Evolutionary conservation across 2,797 vertebrate genomes (phyloP), one percentile per base, ranked within the genome.

Genomic region (Otolemur crassicaudatus): DNA sequence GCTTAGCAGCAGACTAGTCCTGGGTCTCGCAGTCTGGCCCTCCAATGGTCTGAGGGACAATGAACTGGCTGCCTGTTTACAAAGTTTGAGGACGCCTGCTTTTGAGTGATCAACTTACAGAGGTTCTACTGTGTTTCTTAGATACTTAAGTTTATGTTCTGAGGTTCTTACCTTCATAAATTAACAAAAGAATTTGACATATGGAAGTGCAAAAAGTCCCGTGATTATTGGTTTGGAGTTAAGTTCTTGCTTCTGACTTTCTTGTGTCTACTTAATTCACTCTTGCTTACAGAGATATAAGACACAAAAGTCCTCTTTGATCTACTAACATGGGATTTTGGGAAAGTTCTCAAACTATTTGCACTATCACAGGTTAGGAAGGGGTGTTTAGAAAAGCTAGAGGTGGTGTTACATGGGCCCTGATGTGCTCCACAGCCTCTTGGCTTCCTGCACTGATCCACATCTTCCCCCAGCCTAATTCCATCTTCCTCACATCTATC

Each of bases 121-220:
- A 53, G 4, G 49, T 53, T 53, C 49, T 53, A 17, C 49, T 53
- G 49, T 53, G 49, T 70, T 72, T 53, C 53, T 63, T 31, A 27
- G 11, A 40, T 3, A 29, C 9, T 53, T 83, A 4, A 56, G 14
- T 34, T 56, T 95, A 63, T 40, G 46, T 4, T 75, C 22, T 49
- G 40, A 87, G 2, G 65, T 29, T 29, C 12, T 70, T 72, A 72
- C 2, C 5, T 34, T 61, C 43, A 40, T 7, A 2, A 53, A 1
- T 49, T 53, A 72, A 27, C 31, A 75, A 7, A 34, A 27, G 8
- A 61, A 53, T 40, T 49, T 83, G 13, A 31, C 65, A 63, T 72
- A 63, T 1, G 6, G 20, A 23, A 25, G 2, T 29, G n/a, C 8
- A 2, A 70, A 69, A 53, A 25, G 2, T 37, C 12, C 0, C 43